Percentiles rank a stretch among this genome's conserved stretches.
phyloP scores from a whole-genome alignment of 2,888 invertebrate genomes.

The Scaptomyza cyrtandrae region DNA sequence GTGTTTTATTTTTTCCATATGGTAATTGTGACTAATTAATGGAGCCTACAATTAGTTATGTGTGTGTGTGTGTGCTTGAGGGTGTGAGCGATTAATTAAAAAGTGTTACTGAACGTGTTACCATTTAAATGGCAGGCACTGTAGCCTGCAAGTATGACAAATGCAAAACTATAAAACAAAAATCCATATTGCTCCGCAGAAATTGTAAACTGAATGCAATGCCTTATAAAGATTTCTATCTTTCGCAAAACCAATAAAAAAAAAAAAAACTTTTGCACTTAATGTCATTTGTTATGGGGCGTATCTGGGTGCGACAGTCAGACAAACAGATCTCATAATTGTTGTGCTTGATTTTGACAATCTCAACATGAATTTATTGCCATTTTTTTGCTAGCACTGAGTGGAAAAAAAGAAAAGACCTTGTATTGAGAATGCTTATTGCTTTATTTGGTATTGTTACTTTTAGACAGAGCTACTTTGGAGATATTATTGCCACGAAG shows the following conservation, averaged over 20 bases:
- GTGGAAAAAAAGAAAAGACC: conserved; percentile 15
- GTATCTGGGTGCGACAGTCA: conserved; percentile 52
- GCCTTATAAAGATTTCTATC: conserved; percentile 22
- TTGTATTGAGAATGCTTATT: conserved; percentile 17
- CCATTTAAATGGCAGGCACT: conserved; percentile 25
- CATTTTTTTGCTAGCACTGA: background rate
- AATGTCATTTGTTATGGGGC: conserved; percentile 32
- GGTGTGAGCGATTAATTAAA: conserved; percentile 23
- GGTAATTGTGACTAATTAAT: conserved; percentile 65
- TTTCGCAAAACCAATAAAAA: background rate
- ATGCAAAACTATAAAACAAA: conserved; percentile 3
- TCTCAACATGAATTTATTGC: conserved; percentile 32
- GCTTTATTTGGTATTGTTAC: background rate
- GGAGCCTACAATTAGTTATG: conserved; percentile 52
- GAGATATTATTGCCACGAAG: too few species aligned
- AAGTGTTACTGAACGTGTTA: conserved; percentile 15
- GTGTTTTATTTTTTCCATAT: conserved; percentile 26
- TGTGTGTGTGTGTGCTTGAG: background rate
- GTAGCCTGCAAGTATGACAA: conserved; percentile 22
- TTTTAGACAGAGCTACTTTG: background rate
- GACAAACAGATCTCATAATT: conserved; percentile 46
- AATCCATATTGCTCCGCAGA: conserved; percentile 24
- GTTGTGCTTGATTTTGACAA: conserved; percentile 35
- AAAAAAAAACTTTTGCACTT: background rate
- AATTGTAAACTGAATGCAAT: conserved; percentile 25